Base-by-base conservation (phyloP, 1,140 invertebrate genomes). In the Pseudoatta argentina region DNA sequence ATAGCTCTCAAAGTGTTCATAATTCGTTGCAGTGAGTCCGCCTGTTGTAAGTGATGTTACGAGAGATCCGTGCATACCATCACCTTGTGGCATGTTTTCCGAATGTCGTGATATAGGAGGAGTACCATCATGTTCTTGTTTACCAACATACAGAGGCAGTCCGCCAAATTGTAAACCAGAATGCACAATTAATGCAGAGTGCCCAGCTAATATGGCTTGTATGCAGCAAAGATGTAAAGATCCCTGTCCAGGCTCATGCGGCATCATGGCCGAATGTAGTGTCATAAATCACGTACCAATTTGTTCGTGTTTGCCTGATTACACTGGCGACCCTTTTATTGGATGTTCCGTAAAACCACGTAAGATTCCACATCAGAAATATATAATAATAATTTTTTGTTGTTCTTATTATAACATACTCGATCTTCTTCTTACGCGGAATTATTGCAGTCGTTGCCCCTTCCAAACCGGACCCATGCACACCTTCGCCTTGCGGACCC, bases 111-210 rank as follows among this genome's bases (percentile, higher is more conserved):
- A 96, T 44, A 95, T 97, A 72, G 96, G 96, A 61, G 96, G 95
- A 59, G 94, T 95, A 27, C 96, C 97, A 48, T 97, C 96, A 21
- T 97, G 97, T 92, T 96, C 96, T 21, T 98, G 97, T 93, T 92
- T 96, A 39, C 91, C 94, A 16, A 96, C 95, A 59, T 97, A 96
- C 83, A 96, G 96, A 71, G 97, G 97, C 78, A 96, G 96, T 91
- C 97, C 97, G 39, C 97, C 97, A 34, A 96, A 96, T 87, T 97
- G 97, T 89, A 95, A 96, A 92, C 97, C 97, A 6, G 97, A 97
- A 94, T 97, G 96, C 92, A 96, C 95, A 24, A 96, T 96, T 53
- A 97, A 96, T 90, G 93, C 96, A 1, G 97, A 97, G 89, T 97
- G 97, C 90, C 79, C 96, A 1, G 96, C 95, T 89, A 95, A 96